Conservation (phyloP, 2,888 invertebrate species). For the Protonemura montana region DNA sequence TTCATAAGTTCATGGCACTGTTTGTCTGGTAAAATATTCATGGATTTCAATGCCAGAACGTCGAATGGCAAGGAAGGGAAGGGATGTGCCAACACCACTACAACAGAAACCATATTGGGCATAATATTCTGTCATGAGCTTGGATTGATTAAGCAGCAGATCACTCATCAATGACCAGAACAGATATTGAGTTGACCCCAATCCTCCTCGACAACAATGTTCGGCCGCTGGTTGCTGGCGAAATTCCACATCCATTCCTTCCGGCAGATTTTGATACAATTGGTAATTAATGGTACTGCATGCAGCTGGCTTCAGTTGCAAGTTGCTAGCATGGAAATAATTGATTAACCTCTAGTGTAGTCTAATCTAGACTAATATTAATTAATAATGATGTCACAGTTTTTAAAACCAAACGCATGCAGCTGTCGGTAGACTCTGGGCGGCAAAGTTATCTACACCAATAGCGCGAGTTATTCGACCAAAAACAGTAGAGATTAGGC, state of each 20-base stretch:
- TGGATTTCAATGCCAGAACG: not conserved
- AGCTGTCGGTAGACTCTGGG: not conserved
- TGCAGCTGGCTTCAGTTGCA: not conserved
- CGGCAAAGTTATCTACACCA: not conserved
- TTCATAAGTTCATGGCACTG: not conserved
- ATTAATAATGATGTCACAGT: conserved; percentile 24
- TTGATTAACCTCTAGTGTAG: conserved; percentile 14
- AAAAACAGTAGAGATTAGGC: not conserved
- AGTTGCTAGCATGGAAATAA: conserved; percentile 19
- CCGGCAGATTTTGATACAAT: conserved; percentile 25
- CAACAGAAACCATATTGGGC: not conserved
- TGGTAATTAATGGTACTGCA: not conserved
- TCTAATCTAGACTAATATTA: conserved; percentile 9
- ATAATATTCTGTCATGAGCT: not conserved
- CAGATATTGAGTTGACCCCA: not conserved
- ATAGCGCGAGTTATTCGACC: not conserved
- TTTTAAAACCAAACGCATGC: not conserved
- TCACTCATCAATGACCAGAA: conserved; percentile 12
- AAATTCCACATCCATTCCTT: not conserved
- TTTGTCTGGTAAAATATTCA: not conserved
- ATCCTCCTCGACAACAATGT: not conserved
- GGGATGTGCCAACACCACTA: not conserved
- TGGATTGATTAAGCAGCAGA: not conserved
- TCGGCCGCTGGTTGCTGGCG: not conserved
- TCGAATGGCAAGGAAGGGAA: not conserved